Conservation (phyloP, 1,140 invertebrate genomes). For the Hydropsyche tenuis region DNA sequence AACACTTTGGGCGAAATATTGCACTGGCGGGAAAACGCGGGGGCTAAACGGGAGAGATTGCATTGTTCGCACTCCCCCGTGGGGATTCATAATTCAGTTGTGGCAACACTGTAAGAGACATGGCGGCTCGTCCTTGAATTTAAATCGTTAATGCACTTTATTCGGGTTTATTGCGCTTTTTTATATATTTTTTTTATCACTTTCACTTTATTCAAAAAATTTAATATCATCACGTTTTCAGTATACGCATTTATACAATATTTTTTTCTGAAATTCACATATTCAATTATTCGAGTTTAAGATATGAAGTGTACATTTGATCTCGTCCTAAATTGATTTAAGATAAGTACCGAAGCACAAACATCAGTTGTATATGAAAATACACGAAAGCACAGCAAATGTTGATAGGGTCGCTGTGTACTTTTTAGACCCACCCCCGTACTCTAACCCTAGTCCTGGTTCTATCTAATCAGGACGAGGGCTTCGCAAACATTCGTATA, state of each 20-base stretch:
- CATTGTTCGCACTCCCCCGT: slow-evolving; percentile 14
- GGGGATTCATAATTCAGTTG: slow-evolving; percentile 13
- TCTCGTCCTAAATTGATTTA: background rate
- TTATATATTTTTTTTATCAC: background rate
- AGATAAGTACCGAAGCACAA: background rate
- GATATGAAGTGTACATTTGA: too few relatives aligned
- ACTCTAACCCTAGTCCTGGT: background rate
- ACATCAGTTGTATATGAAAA: background rate
- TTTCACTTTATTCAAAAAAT: slow-evolving; percentile 1
- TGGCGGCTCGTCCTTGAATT: too few relatives aligned
- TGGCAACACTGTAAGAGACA: background rate
- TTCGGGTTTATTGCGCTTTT: too few relatives aligned
- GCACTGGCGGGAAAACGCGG: background rate
- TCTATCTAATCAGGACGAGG: slow-evolving; percentile 27
- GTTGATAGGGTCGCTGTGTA: slow-evolving; percentile 18
- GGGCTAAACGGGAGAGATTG: slow-evolving; percentile 3
- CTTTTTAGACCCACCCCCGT: background rate
- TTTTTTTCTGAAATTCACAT: too few relatives aligned
- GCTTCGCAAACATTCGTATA: background rate
- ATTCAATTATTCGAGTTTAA: too few relatives aligned
- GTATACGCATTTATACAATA: too few relatives aligned
- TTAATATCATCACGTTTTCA: too few relatives aligned
- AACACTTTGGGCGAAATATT: too few relatives aligned
- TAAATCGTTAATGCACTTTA: too few relatives aligned
- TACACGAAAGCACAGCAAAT: background rate